phyloP scores from a whole-genome alignment of 1,140 invertebrate genomes.

The Nomia melanderi region DNA sequence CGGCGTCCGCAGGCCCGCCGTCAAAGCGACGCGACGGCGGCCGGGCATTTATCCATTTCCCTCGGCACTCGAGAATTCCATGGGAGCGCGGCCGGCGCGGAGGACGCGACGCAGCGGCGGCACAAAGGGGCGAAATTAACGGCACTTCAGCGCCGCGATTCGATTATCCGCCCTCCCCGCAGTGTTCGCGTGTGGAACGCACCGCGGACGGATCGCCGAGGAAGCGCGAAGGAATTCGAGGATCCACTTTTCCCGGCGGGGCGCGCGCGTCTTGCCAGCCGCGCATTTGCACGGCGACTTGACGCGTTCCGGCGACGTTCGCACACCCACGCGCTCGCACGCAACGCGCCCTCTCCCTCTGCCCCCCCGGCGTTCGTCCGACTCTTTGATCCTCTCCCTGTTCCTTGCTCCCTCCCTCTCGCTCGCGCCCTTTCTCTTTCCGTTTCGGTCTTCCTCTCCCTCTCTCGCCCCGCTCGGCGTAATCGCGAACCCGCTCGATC shows the following conservation, averaged over 20 bases:
- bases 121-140: conserved; percentile 19
- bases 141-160: background rate
- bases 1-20: background rate
- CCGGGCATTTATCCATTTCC: conserved; percentile 2
- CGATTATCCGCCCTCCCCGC: conserved; percentile 2
- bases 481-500: conserved; percentile 26
- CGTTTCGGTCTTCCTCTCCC: background rate
- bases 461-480: conserved; percentile 6
- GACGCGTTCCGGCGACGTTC: conserved; percentile 49
- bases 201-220: background rate
- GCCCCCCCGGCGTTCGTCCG: no score
- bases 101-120: conserved; percentile 1
- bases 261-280: background rate
- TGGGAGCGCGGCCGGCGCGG: background rate
- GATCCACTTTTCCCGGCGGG: conserved; percentile 19
- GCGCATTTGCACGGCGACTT: conserved; percentile 57
- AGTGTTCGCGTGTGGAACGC: no score
- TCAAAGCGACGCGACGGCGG: background rate
- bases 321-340: conserved; percentile 55
- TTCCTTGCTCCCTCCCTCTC: background rate
- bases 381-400: no score
- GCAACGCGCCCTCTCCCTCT: conserved; percentile 22
- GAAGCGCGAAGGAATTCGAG: conserved; percentile 24
- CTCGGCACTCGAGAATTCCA: background rate
- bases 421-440: background rate